Base-by-base conservation (phyloP, 2,797 vertebrate species). In the Acanthis flammea region DNA sequence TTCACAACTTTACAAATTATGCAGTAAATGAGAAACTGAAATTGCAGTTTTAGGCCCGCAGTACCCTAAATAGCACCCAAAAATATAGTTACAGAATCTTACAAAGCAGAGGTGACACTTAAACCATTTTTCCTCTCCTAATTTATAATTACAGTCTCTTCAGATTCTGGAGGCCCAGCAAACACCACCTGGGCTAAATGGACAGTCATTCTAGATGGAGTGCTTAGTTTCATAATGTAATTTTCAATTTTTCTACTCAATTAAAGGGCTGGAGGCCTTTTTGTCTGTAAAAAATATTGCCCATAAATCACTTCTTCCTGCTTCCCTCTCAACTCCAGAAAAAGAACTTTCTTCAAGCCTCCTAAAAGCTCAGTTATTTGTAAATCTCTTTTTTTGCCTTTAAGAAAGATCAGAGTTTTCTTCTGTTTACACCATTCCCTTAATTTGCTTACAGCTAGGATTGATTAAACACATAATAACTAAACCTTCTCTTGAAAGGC, bases 381-480 rank as follows among this genome's bases (percentile, higher is more conserved):
- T 61, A 95, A 92, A 75, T 91, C 42, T 72, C 42, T 91, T 68
- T 71, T 81, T 62, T 89, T 90, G 71, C 82, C 74, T 94, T 95
- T 65, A 90, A 82, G 85, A 84, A 86, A 81, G 27, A 91, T 74
- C 25, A 45, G 33, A 51, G 21, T 79, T 96, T 92, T 75, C 58
- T 57, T 51, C 51, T 95, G 81, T 90, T 96, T 94, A 91, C 65
- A 67, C 41, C 19, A 39, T 44, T 85, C 31, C 48, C 51, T 94
- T 86, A 84, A 86, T 95, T 97, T 95, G 82, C 55, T 95, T 92
- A 95, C 83, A 90, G 70, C 81, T 90, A 95, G 65, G 55, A 95
- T 76, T 97, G 92, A 96, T 96, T 98, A 97, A 97, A 95, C 70
- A 95, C 94, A 90, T 78, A 96, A 96, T 91, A 96, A 84, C 77